Conservation (phyloP, 2,113 vertebrate species). For the Glareola pratincola region DNA sequence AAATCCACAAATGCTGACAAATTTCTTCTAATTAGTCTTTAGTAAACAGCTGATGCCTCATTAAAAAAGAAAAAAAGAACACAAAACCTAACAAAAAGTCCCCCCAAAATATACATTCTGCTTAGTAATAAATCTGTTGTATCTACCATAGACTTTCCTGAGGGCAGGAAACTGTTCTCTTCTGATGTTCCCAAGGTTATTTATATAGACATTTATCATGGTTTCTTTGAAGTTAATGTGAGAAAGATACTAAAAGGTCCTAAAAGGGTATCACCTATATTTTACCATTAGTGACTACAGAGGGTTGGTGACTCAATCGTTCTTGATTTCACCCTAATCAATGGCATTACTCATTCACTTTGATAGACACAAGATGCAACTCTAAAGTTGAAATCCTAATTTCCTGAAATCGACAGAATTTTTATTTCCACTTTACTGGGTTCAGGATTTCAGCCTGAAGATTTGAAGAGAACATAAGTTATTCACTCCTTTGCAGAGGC, state of each 20-base stretch:
- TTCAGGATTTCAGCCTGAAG: not conserved
- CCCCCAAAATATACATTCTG: not conserved
- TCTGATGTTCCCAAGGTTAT: not conserved
- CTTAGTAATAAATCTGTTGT: not conserved
- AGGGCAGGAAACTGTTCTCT: not conserved
- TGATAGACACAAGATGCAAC: not conserved
- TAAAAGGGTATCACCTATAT: not conserved
- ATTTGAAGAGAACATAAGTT: not conserved
- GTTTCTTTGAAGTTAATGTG: not conserved
- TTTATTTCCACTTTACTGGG: not conserved
- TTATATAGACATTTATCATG: not conserved
- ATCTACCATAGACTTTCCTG: not conserved
- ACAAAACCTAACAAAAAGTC: not conserved
- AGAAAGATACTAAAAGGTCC: not conserved
- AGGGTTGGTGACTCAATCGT: not conserved
- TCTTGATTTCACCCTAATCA: not conserved
- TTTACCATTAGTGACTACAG: not conserved
- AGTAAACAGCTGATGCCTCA: conserved; percentile 11
- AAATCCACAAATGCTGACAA: conserved; percentile 38
- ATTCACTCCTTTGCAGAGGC: not conserved
- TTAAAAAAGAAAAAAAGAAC: not conserved
- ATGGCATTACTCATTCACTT: not conserved
- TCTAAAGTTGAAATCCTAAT: not conserved
- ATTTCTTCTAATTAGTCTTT: conserved; percentile 47
- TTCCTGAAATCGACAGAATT: not conserved